Base-by-base conservation (phyloP, 1,140 invertebrate genomes). In the Lepidurus arcticus region DNA sequence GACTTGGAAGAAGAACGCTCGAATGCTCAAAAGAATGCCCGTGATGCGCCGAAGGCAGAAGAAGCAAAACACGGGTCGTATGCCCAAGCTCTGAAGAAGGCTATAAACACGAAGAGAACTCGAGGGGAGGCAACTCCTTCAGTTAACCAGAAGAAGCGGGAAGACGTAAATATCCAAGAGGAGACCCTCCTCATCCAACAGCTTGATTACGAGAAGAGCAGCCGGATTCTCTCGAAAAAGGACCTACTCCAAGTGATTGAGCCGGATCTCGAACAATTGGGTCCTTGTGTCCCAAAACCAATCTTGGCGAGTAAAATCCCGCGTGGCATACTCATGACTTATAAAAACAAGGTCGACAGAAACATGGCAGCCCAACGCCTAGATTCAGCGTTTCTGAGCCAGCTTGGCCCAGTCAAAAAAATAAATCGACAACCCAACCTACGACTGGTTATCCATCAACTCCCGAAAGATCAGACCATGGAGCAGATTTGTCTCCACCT, bases 111-210 rank as follows among this genome's bases (percentile, higher is more conserved):
- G 16, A 47, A 47, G 9, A 47, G 16, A 47, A 10, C 45, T 16
- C 45, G 45, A 9, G 45, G 2, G 9, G 45, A 47, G 16, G 45
- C 45, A 16, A 47, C 8, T 47, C 1, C 16, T 47, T 16, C 45
- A 9, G 45, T 2, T 10, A 47, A 9, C 16, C 45, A 47, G 16
- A 9, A 47, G 45, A 47, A 47, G 45, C 8, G 8, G 9, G 9
- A 47, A 16, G 45, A 1, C 45, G 9, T 2, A 9, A 47, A 47
- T 10, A 47, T 16, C 8, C 45, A 9, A 16, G 45, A 47, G 45
- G 45, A 47, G 16, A 74, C 73, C n/a, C 73, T 74, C 42, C 42
- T 76, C 21, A 43, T 76, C 42, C 75, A 76, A 76, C 75, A 76
- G 42, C 6, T 26, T 16, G 34, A 76, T 42, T 42, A 26, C 16